These are phyloP conservation scores for Antitype chi DNA, from an alignment of 2,888 invertebrate genomes.

Conservation along the genomic window DNA sequence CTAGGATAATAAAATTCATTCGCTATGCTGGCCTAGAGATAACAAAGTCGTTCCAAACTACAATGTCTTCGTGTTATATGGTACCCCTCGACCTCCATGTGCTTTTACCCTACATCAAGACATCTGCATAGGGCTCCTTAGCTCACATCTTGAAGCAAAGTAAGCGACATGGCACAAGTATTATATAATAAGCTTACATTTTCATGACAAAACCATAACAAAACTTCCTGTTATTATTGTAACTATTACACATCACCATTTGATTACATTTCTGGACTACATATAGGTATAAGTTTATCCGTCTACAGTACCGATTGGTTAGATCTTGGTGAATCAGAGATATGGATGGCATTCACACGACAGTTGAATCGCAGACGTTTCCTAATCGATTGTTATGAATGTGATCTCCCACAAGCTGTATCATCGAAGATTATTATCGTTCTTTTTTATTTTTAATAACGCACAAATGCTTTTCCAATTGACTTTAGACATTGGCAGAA, in stretches of 20 bases:
- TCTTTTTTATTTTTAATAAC: too few species aligned
- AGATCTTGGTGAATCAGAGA: conserved; percentile 47
- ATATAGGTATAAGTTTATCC: conserved; percentile 35
- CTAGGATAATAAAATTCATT: too few species aligned
- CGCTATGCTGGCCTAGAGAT: not conserved
- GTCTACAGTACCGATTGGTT: conserved; percentile 26
- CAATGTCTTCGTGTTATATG: not conserved
- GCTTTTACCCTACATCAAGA: not conserved
- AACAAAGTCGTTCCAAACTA: not conserved
- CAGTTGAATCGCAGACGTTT: conserved; percentile 11
- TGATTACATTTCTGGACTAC: conserved; percentile 10
- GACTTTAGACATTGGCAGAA: too few species aligned
- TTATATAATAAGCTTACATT: not conserved
- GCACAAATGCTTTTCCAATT: too few species aligned
- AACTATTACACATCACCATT: conserved; percentile 6
- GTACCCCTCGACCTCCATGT: not conserved
- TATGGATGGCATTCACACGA: conserved; percentile 37
- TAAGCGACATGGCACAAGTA: not conserved
- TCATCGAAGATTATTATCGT: too few species aligned
- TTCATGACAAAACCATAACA: not conserved
- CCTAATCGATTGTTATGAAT: conserved; percentile 35
- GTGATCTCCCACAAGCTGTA: too few species aligned
- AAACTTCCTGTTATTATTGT: not conserved
- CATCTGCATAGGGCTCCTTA: not conserved
- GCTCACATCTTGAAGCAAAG: not conserved